These are phyloP conservation scores for Caenorhabditis sp. DNA, from an alignment of 2,888 invertebrate genomes.

Conservation along the genomic window DNA sequence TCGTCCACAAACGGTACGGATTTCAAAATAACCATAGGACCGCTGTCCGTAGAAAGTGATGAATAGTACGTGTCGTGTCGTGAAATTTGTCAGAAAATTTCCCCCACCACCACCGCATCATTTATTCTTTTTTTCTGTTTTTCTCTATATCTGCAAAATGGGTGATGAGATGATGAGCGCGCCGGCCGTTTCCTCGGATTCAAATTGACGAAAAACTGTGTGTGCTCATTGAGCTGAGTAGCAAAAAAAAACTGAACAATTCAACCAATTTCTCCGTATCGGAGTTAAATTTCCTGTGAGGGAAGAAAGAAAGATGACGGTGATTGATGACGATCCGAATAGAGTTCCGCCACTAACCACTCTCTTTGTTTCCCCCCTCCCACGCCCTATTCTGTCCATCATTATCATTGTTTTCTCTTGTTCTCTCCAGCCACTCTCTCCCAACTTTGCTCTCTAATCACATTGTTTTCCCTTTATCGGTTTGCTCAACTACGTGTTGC, in stretches of 20 bases:
- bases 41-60: slow-evolving; percentile 14
- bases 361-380: slow-evolving; percentile 2
- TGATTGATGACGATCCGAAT: slow-evolving; percentile 3
- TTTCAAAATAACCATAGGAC: slow-evolving; percentile 58
- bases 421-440: no score
- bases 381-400: no score
- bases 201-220: slow-evolving; percentile 11
- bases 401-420: background rate
- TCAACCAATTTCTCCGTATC: no score
- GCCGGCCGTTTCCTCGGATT: slow-evolving; percentile 60
- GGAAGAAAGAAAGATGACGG: slow-evolving; percentile 14
- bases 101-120: background rate
- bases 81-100: slow-evolving; percentile 8
- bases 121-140: background rate
- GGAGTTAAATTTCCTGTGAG: no score
- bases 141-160: background rate
- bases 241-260: background rate
- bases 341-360: background rate
- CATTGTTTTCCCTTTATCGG: slow-evolving; percentile 13
- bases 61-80: slow-evolving; percentile 18
- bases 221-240: background rate
- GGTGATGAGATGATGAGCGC: slow-evolving; percentile 30
- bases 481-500: background rate
- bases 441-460: no score
- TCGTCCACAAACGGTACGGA: slow-evolving; percentile 61